Conservation (phyloP, 2,888 invertebrate species). For the Drosophila austrosaltans region DNA sequence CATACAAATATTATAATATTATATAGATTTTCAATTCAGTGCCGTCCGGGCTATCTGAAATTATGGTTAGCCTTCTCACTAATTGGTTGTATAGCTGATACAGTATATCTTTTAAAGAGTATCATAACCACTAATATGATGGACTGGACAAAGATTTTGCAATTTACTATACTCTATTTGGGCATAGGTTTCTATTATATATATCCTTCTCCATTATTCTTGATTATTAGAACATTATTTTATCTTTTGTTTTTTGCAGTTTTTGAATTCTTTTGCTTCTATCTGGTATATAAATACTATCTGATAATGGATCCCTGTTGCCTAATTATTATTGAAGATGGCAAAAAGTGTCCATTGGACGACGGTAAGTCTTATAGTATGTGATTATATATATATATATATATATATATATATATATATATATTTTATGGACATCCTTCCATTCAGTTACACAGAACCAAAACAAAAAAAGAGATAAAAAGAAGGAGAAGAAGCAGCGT, state of each 20-base stretch:
- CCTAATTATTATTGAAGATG: neutral
- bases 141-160: conserved; percentile 17
- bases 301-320: conserved; percentile 3
- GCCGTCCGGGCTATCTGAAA: neutral
- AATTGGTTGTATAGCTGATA: conserved; percentile 37
- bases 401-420: no score
- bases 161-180: conserved; percentile 39
- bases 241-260: conserved; percentile 22
- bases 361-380: neutral
- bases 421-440: neutral
- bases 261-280: conserved; percentile 47
- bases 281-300: conserved; percentile 49
- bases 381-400: neutral
- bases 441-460: neutral
- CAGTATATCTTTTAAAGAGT: conserved; percentile 39
- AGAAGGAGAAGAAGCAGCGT: neutral
- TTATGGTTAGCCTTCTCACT: conserved; percentile 47
- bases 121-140: conserved; percentile 23
- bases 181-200: conserved; percentile 38
- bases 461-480: neutral
- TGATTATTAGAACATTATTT: no score
- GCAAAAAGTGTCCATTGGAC: neutral
- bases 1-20: neutral
- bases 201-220: neutral
- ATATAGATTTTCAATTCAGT: conserved; percentile 18